A percentile compares a stretch with the other conserved stretches of the same genome.
Evolutionary conservation across 2,113 vertebrate species (phyloP).

Genomic region (Cebus imitator): DNA sequence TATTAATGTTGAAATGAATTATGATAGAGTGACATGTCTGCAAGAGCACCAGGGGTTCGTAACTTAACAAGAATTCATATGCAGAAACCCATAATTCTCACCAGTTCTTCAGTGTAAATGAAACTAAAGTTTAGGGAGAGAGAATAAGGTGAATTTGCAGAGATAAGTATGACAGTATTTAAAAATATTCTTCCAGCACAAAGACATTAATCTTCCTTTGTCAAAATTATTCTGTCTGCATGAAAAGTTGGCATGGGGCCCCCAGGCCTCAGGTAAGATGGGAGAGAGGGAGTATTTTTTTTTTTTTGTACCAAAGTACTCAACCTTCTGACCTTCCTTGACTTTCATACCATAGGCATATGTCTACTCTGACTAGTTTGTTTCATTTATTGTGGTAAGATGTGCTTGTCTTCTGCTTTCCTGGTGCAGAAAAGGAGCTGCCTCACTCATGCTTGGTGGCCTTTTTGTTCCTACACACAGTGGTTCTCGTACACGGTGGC

Average conservation of each 20-base stretch:
- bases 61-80: constrained; percentile 49
- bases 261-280: not conserved
- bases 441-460: not conserved
- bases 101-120: constrained; percentile 19
- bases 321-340: not conserved
- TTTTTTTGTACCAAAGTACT: not conserved
- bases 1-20: constrained; percentile 67
- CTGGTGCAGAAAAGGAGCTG: not conserved
- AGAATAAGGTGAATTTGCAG: not conserved
- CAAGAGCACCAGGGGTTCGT: constrained; percentile 16
- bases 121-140: constrained; percentile 24
- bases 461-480: not conserved
- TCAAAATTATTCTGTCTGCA: constrained; percentile 25
- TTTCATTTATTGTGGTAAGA: not conserved
- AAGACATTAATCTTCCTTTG: constrained; percentile 41
- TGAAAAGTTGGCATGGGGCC: not conserved
- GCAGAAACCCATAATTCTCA: constrained; percentile 28
- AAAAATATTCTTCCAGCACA: not conserved
- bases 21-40: constrained; percentile 37
- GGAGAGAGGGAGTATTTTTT: not conserved
- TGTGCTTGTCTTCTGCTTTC: not conserved
- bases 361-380: not conserved
- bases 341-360: accelerated
- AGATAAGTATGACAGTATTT: not conserved
- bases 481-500: not conserved